Evolutionary conservation across 1,140 invertebrate genomes (phyloP).

Genomic region (Tetranychus urticae): DNA sequence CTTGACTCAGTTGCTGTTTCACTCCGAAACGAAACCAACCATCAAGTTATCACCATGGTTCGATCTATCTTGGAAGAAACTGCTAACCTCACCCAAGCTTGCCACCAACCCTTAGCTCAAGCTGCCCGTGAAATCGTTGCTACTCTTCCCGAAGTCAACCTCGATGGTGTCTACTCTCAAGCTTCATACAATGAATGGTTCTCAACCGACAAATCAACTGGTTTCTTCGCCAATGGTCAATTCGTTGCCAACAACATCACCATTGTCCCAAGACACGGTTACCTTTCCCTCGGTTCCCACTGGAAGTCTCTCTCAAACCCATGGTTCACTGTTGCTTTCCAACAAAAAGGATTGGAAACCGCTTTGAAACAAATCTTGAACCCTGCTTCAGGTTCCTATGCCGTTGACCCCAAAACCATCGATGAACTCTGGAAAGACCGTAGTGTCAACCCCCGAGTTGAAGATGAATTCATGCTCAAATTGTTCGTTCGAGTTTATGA

Average conservation of each 20-base stretch:
- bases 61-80: neutral
- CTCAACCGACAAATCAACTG: neutral
- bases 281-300: neutral
- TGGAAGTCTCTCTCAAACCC: neutral
- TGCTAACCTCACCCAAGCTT: conserved; percentile 4
- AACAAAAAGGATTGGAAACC: conserved; percentile 8
- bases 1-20: conserved; percentile 7
- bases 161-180: neutral
- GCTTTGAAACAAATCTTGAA: neutral
- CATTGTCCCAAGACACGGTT: conserved; percentile 5
- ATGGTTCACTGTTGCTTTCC: conserved; percentile 5
- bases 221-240: neutral
- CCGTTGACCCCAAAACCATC: neutral
- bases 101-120: neutral
- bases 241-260: conserved; percentile 6
- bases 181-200: neutral
- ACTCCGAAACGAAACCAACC: conserved; percentile 3
- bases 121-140: neutral
- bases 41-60: conserved; percentile 6
- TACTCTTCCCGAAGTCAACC: neutral
- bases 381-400: neutral
- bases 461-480: conserved; percentile 7
- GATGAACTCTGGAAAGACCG: neutral
- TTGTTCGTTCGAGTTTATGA: conserved; percentile 12
- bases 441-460: neutral